Conservation (phyloP, 2,113 vertebrate species). For the Petroica traversi region DNA sequence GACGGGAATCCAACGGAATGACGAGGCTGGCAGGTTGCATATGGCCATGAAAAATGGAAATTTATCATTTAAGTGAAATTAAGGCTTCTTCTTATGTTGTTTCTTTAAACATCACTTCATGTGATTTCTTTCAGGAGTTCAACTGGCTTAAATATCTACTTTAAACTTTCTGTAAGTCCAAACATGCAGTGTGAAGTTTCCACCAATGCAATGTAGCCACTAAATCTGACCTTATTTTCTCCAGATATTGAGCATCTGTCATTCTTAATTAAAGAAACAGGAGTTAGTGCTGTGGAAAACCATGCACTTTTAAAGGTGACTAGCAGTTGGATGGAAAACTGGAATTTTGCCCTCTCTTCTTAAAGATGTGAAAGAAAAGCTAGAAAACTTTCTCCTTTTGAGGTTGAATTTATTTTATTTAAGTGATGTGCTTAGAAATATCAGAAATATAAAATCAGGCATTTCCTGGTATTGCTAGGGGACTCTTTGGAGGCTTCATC, state of each 20-base stretch:
- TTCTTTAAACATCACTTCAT: not conserved
- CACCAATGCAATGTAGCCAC: not conserved
- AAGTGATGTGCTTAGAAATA: not conserved
- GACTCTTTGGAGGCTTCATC: not conserved
- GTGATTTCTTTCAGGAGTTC: not conserved
- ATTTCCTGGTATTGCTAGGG: not conserved
- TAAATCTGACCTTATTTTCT: slow-evolving; percentile 21
- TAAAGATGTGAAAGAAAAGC: not conserved
- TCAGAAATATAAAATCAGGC: slow-evolving; percentile 7
- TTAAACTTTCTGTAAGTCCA: slow-evolving; percentile 5
- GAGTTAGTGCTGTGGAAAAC: not conserved
- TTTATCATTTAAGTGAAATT: not conserved
- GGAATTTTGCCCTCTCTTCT: slow-evolving; percentile 4
- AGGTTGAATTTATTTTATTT: not conserved
- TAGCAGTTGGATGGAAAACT: slow-evolving; percentile 1
- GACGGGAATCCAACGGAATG: not conserved
- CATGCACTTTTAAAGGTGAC: not conserved
- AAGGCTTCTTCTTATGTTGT: not conserved
- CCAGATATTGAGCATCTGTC: slow-evolving; percentile 47
- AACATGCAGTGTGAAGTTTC: not conserved
- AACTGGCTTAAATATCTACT: not conserved
- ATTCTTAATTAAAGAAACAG: slow-evolving; percentile 34
- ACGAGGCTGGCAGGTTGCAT: not conserved
- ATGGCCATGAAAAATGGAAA: not conserved
- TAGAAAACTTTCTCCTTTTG: not conserved